Evolutionary conservation across 1,140 invertebrate species (phyloP).

Genomic region (Brachionus asplanchnoidis): DNA sequence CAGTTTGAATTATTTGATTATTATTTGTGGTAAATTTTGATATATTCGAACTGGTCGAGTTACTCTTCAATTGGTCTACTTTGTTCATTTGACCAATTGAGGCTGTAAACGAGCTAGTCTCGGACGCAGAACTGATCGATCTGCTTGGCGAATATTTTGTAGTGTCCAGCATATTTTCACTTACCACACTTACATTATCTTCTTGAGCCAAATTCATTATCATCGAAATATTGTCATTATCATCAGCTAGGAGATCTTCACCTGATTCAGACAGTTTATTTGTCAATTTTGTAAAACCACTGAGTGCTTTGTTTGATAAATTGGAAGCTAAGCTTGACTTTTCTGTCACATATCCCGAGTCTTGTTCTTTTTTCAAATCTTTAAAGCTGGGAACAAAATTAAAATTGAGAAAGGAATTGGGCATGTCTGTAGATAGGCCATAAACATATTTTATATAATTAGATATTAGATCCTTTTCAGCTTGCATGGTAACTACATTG

Average conservation of each 20-base stretch:
- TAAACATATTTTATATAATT: conserved; percentile 9
- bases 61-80: background rate
- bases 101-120: background rate
- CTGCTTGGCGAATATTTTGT: background rate
- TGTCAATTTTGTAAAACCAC: background rate
- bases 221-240: conserved; percentile 3
- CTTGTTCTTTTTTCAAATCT: background rate
- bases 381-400: background rate
- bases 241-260: background rate
- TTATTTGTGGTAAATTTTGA: background rate
- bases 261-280: background rate
- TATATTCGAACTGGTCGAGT: background rate
- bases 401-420: background rate
- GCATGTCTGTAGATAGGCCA: background rate
- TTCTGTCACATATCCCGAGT: background rate
- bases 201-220: conserved; percentile 5
- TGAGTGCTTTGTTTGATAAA: background rate
- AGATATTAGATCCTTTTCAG: background rate
- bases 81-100: background rate
- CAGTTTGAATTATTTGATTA: background rate
- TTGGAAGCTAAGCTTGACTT: background rate
- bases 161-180: background rate
- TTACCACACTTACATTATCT: background rate
- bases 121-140: background rate
- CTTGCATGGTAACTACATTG: background rate